A percentile compares a stretch with the other conserved stretches of the same genome.
These are phyloP conservation scores for Heterotis niloticus DNA, from an alignment of 2,113 vertebrate genomes.

Conservation along the genomic window DNA sequence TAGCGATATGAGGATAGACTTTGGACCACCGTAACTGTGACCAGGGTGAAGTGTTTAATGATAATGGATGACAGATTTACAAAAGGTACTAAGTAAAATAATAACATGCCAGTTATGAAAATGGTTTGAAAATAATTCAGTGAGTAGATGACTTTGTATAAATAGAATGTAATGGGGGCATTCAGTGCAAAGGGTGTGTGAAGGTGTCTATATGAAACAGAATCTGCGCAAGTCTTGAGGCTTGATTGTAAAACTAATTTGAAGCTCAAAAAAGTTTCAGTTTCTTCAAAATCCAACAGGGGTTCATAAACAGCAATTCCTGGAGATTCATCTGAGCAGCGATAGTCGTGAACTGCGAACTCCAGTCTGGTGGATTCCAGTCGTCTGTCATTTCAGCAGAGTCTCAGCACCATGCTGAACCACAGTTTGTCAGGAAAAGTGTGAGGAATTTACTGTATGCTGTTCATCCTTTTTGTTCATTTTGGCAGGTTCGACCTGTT, in stretches of 20 bases:
- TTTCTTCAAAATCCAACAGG: conserved; percentile 36
- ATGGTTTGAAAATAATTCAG: no score
- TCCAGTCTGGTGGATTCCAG: conserved; percentile 1
- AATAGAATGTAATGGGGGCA: background rate
- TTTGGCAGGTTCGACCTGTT: background rate
- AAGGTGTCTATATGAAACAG: background rate
- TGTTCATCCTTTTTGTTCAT: background rate
- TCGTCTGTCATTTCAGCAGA: background rate
- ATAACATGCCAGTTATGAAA: no score
- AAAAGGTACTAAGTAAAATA: no score
- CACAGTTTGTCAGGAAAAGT: background rate
- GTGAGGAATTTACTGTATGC: conserved; percentile 8
- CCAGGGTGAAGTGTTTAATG: no score
- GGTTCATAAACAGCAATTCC: conserved; percentile 48
- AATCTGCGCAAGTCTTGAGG: background rate
- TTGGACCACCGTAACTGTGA: no score
- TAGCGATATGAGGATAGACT: no score
- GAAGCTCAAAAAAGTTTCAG: conserved; percentile 22
- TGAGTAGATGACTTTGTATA: no score
- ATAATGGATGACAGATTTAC: no score
- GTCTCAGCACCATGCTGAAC: background rate
- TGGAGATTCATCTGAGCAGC: conserved; percentile 36
- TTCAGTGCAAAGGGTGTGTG: background rate
- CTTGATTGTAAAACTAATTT: conserved; percentile 24
- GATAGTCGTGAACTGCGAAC: conserved; percentile 19